Base-by-base conservation (phyloP, 2,888 invertebrate species). In the Campoletis raptor region DNA sequence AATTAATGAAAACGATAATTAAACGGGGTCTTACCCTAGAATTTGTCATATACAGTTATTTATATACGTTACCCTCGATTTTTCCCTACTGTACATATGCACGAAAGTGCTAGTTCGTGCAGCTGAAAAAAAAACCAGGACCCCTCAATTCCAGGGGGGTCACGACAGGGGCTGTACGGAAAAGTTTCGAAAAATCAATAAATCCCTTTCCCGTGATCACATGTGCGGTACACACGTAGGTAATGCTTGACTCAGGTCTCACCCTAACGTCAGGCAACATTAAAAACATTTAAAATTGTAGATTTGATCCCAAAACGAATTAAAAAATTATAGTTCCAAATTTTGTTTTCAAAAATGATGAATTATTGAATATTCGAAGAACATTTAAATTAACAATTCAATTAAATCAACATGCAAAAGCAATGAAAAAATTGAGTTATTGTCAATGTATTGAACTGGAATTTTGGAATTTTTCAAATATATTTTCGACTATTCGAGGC, bases 161-260 rank as follows among this genome's bases (percentile, higher is more conserved):
- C 67, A 36, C 48, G 36, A 72, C 37, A 76, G 18, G 45, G 73
- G 64, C 24, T 37, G 52, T 45, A 18, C 66, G 6, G 83, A 78
- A 78, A 78, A 81, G 54, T 45, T 83, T 72, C 37, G 66, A 78
- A 83, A 85, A 86, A 86, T 86, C 86, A 86, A 86, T 86, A 83
- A 72, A 54, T 48, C 79, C 76, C 66, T 21, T 79, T 48, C 79
- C 76, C 66, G 21, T 79, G 67, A 21, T 54, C 74, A 66, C 86
- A 85, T 80, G 76, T 81, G 83, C 48, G 48, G 45, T 72, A 36
- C 37, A 45, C 64, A 67, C 40, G 69, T 69, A 21, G 66, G n/a
- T 36, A 72, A 18, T 72, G 24, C 73, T 30, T 3, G 40, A 67
- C 21, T 67, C 42, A 5, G 42, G 40, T 21, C 21, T n/a, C 67